These are phyloP conservation scores for Eucidaris tribuloides DNA, from an alignment of 35 echinoderm and acorn worm genomes.

Conservation along the genomic window DNA sequence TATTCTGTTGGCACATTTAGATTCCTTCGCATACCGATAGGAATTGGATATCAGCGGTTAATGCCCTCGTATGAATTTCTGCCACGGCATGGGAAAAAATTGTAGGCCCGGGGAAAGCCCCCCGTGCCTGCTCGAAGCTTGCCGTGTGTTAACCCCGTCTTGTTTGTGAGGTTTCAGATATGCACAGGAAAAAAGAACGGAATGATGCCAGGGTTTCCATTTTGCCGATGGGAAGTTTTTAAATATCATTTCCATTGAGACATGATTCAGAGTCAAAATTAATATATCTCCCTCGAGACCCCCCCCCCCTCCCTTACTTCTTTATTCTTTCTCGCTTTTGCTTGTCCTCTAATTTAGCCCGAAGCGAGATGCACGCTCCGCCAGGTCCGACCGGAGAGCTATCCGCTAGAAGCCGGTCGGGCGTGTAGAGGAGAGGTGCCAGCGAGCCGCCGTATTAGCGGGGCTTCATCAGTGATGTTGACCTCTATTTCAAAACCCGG, in stretches of 20 bases:
- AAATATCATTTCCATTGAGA: slow-evolving; percentile 34
- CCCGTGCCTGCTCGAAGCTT: background rate
- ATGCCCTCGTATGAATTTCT: background rate
- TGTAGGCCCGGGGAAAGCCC: no score
- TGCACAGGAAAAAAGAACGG: background rate
- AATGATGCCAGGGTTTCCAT: background rate
- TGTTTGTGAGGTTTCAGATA: background rate
- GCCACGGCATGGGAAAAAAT: slow-evolving; percentile 14
- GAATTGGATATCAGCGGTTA: slow-evolving; percentile 7
- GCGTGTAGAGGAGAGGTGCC: no score
- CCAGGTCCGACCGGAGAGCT: no score
- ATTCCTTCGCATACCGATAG: slow-evolving; percentile 1
- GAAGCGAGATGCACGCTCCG: slow-evolving; percentile 9
- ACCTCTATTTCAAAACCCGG: no score
- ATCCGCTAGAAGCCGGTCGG: no score
- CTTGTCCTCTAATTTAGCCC: no score
- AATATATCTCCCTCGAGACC: slow-evolving; percentile 14
- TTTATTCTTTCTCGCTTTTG: background rate
- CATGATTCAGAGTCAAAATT: slow-evolving; percentile 39
- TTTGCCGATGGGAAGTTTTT: slow-evolving; percentile 14
- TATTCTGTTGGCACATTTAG: no score
- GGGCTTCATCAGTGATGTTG: no score
- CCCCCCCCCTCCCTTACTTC: background rate
- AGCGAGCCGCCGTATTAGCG: no score
- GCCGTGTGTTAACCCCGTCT: background rate